Evolutionary conservation across 2,888 invertebrate species (phyloP).

Genomic region (Agrotis clavis): DNA sequence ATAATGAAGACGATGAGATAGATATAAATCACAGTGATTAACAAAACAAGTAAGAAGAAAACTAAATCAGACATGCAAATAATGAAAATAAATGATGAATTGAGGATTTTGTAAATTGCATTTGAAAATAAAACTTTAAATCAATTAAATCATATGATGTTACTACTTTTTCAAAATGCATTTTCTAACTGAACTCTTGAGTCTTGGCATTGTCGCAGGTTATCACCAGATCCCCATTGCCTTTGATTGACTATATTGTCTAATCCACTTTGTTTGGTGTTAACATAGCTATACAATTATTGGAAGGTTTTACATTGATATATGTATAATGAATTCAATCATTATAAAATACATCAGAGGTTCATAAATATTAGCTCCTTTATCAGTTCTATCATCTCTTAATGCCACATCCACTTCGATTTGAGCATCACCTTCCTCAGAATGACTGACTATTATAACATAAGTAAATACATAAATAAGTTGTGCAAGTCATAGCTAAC

Average conservation of each 20-base stretch:
- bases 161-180: background rate
- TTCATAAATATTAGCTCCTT: too few species aligned
- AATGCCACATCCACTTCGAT: constrained; percentile 45
- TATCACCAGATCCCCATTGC: background rate
- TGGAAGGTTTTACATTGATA: too few species aligned
- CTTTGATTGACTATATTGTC: too few species aligned
- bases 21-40: background rate
- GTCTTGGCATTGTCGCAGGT: background rate
- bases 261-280: background rate
- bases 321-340: too few species aligned
- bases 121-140: background rate
- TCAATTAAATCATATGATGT: background rate
- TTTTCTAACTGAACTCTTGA: background rate
- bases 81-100: background rate
- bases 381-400: background rate
- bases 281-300: too few species aligned
- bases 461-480: constrained; percentile 65
- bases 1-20: background rate
- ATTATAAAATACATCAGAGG: too few species aligned
- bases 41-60: background rate
- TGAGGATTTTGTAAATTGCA: too few species aligned
- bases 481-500: constrained; percentile 68
- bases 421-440: constrained; percentile 34
- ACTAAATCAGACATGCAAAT: background rate
- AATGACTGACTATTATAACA: constrained; percentile 65